A percentile compares a stretch with the other conserved stretches of the same genome.
These are phyloP conservation scores for Drosophila mayri DNA, from an alignment of 1,140 invertebrate genomes.

Conservation along the genomic window DNA sequence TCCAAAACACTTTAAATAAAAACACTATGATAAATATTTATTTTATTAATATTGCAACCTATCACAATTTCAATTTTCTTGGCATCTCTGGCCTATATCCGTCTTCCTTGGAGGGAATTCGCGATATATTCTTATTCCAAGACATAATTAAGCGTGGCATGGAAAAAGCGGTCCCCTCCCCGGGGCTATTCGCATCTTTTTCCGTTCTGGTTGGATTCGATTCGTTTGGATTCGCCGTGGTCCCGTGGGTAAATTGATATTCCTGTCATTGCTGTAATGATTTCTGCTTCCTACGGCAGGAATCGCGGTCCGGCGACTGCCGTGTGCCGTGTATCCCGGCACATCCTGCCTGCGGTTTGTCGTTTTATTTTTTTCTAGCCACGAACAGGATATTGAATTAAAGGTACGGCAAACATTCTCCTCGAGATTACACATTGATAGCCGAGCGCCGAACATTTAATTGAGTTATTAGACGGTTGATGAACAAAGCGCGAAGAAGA, in stretches of 20 bases:
- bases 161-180: conserved; percentile 25
- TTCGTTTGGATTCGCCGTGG: conserved; percentile 35
- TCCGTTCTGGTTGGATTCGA: conserved; percentile 38
- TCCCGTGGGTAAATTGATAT: conserved; percentile 76
- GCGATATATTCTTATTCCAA: conserved; percentile 31
- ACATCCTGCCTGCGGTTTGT: conserved; percentile 66
- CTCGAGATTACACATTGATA: conserved; percentile 74
- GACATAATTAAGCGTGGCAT: conserved; percentile 64
- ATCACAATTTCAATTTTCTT: not conserved
- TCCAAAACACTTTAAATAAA: too few relatives aligned
- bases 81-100: conserved; percentile 16
- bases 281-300: conserved; percentile 63
- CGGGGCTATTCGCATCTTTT: conserved; percentile 41
- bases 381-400: conserved; percentile 76
- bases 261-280: conserved; percentile 76
- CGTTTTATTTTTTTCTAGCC: conserved; percentile 32
- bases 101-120: conserved; percentile 17
- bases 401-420: conserved; percentile 69
- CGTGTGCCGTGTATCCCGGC: conserved; percentile 40
- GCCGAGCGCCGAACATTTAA: conserved; percentile 55
- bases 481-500: conserved; percentile 36
- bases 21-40: too few relatives aligned
- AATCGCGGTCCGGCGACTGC: conserved; percentile 35
- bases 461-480: conserved; percentile 72
- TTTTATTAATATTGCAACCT: not conserved